Evolutionary conservation across 2,113 vertebrate genomes (phyloP).

Genomic region (Hemiprocne comata): DNA sequence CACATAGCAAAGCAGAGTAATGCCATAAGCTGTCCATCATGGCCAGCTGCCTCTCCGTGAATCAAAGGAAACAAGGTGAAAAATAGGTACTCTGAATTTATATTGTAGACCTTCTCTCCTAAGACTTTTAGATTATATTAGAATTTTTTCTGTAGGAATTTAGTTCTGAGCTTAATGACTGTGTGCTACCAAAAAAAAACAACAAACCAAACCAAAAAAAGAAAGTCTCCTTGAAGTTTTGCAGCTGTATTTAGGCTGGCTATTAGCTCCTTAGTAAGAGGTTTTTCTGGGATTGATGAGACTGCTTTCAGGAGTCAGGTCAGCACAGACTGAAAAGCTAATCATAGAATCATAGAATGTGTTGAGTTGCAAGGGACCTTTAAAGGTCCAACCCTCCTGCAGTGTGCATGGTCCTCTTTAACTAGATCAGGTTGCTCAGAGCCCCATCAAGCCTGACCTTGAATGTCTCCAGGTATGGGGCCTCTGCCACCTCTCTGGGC

Average conservation of each 20-base stretch:
- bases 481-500: no score
- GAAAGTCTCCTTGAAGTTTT: neutral
- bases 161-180: neutral
- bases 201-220: no score
- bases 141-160: neutral
- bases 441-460: no score
- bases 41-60: neutral
- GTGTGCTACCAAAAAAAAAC: neutral
- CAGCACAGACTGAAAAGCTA: neutral
- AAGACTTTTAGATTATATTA: neutral
- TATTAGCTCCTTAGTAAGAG: neutral
- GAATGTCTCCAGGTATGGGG: no score
- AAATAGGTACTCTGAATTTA: neutral
- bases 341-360: no score
- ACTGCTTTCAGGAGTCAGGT: neutral
- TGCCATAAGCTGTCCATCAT: neutral
- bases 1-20: neutral
- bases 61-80: neutral
- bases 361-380: no score
- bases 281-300: neutral
- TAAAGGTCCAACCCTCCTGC: no score
- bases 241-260: neutral
- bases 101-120: fast-evolving
- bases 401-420: no score
- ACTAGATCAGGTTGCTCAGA: no score